Evolutionary conservation across 2,888 invertebrate genomes (phyloP).

Genomic region (Pollenia angustigena): DNA sequence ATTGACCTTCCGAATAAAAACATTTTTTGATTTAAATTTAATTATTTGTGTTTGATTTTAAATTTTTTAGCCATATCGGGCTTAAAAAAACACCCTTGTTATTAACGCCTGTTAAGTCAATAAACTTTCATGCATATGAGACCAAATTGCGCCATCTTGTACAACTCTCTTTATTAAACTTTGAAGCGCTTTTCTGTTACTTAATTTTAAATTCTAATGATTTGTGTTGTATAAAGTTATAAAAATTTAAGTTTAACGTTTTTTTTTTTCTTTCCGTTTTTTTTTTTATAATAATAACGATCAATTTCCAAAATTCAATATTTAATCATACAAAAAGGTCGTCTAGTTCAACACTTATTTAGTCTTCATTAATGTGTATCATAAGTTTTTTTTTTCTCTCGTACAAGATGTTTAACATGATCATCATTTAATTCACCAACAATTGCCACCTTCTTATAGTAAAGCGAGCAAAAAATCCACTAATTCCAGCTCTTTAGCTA

Average conservation of each 20-base stretch:
- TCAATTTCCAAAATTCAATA: constrained; percentile 63
- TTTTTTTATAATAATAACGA: constrained; percentile 31
- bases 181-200: background rate
- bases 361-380: constrained; percentile 40
- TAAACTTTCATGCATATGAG: no score
- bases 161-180: background rate
- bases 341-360: constrained; percentile 55
- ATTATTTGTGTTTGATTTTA: no score
- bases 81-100: no score
- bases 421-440: constrained; percentile 60
- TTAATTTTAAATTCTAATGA: background rate
- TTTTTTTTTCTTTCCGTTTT: background rate
- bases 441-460: constrained; percentile 68
- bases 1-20: no score
- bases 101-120: no score
- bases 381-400: constrained; percentile 34
- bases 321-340: constrained; percentile 59
- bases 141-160: no score
- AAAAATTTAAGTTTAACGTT: background rate
- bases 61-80: no score
- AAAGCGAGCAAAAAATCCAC: constrained; percentile 24
- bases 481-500: constrained; percentile 58
- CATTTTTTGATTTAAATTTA: no score
- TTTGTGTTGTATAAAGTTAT: constrained; percentile 26
- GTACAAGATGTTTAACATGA: constrained; percentile 50